Percentiles rank a stretch among this genome's conserved stretches.
Evolutionary conservation across 2,888 invertebrate species (phyloP).

Genomic region (Linyphia triangularis): DNA sequence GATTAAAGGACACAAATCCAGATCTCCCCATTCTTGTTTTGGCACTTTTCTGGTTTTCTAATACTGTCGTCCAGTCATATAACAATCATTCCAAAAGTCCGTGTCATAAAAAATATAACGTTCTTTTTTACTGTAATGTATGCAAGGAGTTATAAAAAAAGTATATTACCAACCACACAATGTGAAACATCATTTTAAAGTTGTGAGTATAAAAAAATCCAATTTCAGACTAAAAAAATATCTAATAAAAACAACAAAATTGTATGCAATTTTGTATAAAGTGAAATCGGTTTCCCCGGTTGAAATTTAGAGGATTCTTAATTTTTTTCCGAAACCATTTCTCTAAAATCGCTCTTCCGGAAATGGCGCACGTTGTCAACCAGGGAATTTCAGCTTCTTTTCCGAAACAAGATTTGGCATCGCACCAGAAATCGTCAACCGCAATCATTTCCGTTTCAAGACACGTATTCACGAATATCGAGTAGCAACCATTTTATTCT

Average conservation of each 20-base stretch:
- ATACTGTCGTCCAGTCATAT: no score
- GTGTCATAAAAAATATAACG: no score
- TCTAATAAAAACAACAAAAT: background rate
- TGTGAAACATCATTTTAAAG: no score
- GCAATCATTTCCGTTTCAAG: slow-evolving; percentile 14
- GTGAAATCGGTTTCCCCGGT: background rate
- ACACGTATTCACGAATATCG: slow-evolving; percentile 49
- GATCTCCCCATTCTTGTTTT: no score
- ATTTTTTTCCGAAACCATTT: background rate
- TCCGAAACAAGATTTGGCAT: slow-evolving; percentile 13
- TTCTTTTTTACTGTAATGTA: no score
- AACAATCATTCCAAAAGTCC: no score
- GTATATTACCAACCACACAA: no score
- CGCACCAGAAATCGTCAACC: slow-evolving; percentile 6
- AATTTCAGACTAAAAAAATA: background rate
- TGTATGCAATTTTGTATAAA: background rate
- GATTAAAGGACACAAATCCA: no score
- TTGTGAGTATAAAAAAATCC: no score
- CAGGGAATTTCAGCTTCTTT: background rate
- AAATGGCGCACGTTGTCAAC: background rate
- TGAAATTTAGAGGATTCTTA: background rate
- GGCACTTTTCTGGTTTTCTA: no score
- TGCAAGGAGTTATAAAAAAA: no score
- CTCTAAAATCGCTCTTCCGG: background rate
- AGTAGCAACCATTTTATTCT: slow-evolving; percentile 13